Evolutionary conservation across 2,888 invertebrate species (phyloP).

Genomic region (Stenolophus ochropezus): DNA sequence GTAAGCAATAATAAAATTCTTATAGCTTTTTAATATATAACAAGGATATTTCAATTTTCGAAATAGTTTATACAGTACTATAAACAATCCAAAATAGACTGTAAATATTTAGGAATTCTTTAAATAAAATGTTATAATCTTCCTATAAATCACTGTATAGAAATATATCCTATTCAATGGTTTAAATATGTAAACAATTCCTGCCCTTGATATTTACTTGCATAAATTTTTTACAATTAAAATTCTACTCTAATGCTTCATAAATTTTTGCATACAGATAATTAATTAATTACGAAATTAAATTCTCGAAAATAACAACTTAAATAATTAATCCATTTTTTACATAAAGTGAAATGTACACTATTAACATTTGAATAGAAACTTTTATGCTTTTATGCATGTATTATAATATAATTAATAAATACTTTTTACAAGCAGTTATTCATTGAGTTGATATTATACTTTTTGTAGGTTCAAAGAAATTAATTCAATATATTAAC

Average conservation of each 20-base stretch:
- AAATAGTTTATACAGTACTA: neutral
- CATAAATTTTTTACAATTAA: neutral
- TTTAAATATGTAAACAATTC: too few relatives aligned
- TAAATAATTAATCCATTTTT: too few relatives aligned
- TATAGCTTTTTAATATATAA: neutral
- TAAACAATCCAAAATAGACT: neutral
- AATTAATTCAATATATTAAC: too few relatives aligned
- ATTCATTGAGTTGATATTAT: too few relatives aligned
- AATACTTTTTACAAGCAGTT: too few relatives aligned
- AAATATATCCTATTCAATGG: too few relatives aligned
- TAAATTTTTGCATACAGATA: conserved; percentile 3
- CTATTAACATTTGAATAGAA: too few relatives aligned
- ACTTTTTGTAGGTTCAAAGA: too few relatives aligned
- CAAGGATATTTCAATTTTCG: neutral
- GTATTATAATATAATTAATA: too few relatives aligned
- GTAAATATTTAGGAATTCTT: neutral
- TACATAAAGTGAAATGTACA: too few relatives aligned
- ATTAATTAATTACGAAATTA: conserved; percentile 26
- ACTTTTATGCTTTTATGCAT: too few relatives aligned
- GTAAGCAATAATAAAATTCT: neutral
- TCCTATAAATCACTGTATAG: neutral
- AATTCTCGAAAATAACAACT: neutral
- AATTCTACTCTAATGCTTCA: neutral
- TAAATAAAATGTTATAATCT: neutral
- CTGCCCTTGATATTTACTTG: conserved; percentile 35